These are phyloP conservation scores for Erythrocebus patas DNA, from an alignment of 2,113 vertebrate genomes.

Conservation along the genomic window DNA sequence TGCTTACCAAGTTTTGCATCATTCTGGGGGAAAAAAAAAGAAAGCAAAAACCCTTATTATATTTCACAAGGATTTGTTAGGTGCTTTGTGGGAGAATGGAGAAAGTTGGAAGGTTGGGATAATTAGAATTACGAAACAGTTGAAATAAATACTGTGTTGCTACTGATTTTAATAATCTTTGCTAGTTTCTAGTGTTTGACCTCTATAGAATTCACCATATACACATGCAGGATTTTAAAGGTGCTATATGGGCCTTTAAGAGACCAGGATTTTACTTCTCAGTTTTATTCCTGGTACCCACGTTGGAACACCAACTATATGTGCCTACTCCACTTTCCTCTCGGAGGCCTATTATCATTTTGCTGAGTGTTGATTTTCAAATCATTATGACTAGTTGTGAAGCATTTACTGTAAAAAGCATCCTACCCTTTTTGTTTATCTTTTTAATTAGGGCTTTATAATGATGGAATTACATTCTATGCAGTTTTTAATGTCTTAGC, in stretches of 20 bases:
- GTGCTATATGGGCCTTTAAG: background rate
- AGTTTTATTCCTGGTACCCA: background rate
- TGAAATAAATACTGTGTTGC: background rate
- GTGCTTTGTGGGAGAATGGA: background rate
- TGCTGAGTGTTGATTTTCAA: conserved; percentile 37
- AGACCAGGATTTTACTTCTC: background rate
- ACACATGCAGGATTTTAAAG: background rate
- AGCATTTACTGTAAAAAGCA: background rate
- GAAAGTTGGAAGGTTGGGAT: background rate
- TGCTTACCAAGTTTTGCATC: background rate
- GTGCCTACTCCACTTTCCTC: background rate
- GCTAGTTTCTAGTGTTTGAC: background rate
- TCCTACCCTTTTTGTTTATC: background rate
- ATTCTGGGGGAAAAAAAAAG: too few relatives aligned
- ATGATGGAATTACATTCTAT: background rate
- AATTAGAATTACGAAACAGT: background rate
- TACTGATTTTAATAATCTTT: background rate
- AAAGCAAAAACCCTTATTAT: background rate
- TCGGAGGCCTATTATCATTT: background rate
- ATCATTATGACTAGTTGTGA: background rate
- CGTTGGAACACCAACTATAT: background rate
- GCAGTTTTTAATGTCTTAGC: background rate
- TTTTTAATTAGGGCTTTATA: background rate
- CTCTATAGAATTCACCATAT: background rate
- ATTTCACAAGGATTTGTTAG: background rate